A percentile compares a stretch with the other conserved stretches of the same genome.
Conservation (phyloP, 2,888 invertebrate species). For the Agonopterix arenella region DNA sequence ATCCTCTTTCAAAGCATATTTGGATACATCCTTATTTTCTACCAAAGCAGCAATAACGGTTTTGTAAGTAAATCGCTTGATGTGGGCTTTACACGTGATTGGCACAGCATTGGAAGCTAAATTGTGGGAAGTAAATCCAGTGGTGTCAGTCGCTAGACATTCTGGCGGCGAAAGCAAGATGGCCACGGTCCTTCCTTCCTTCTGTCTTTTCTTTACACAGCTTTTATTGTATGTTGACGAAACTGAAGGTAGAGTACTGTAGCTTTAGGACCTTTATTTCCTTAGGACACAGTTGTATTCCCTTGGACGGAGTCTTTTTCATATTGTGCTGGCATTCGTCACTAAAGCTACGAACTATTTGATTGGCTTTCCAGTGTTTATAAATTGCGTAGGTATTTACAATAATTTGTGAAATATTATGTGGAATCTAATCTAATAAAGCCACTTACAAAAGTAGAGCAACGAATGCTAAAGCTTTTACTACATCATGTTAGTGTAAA, state of each 20-base stretch:
- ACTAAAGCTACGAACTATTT: too few relatives aligned
- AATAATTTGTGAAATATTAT: too few relatives aligned
- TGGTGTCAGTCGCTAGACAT: conserved; percentile 47
- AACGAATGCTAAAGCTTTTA: too few relatives aligned
- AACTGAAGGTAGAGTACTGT: conserved; percentile 49
- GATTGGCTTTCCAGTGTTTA: too few relatives aligned
- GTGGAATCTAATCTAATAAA: too few relatives aligned
- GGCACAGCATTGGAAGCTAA: conserved; percentile 19
- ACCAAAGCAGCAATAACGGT: conserved; percentile 18
- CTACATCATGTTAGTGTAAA: too few relatives aligned
- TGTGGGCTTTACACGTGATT: conserved; percentile 45
- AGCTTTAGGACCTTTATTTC: too few relatives aligned
- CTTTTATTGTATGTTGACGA: conserved; percentile 39
- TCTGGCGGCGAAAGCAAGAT: conserved; percentile 70
- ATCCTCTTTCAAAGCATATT: conserved; percentile 29
- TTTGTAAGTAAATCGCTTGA: conserved; percentile 40
- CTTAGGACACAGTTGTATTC: too few relatives aligned
- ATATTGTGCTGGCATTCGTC: too few relatives aligned
- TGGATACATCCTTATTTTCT: conserved; percentile 23
- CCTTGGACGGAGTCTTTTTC: too few relatives aligned
- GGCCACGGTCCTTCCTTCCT: conserved; percentile 60
- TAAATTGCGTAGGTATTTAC: too few relatives aligned
- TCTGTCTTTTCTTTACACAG: conserved; percentile 48
- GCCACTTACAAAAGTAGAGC: too few relatives aligned
- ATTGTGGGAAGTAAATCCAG: conserved; percentile 10